A percentile compares a stretch with the other conserved stretches of the same genome.
Evolutionary conservation across 2,113 vertebrate genomes (phyloP).

Genomic region (Micronycteris hirsuta): DNA sequence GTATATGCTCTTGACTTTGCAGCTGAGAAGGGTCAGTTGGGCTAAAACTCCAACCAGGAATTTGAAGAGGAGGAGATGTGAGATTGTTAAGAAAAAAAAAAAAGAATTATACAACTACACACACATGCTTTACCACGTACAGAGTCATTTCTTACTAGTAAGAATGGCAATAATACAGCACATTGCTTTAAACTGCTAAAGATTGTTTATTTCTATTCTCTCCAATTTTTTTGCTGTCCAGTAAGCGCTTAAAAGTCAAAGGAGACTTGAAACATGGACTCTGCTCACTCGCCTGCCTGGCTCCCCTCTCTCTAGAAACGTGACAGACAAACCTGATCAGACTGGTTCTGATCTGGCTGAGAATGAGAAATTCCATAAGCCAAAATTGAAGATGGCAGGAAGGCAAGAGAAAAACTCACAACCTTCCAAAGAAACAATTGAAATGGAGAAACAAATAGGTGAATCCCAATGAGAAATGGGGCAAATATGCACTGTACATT

Average conservation of each 20-base stretch:
- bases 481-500: slow-evolving; percentile 82
- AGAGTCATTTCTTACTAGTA: background rate
- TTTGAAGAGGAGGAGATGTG: background rate
- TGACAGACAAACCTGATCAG: slow-evolving; percentile 85
- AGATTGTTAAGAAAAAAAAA: background rate
- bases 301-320: slow-evolving; percentile 73
- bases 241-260: background rate
- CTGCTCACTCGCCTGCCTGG: accelerated
- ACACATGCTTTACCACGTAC: background rate
- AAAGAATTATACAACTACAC: background rate
- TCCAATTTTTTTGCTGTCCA: background rate
- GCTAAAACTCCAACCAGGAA: background rate
- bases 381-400: slow-evolving; percentile 88
- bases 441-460: slow-evolving; percentile 88
- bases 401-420: slow-evolving; percentile 87
- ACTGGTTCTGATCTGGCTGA: slow-evolving; percentile 66
- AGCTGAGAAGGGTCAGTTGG: background rate
- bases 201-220: background rate
- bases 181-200: background rate
- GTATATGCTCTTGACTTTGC: background rate
- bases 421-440: slow-evolving; percentile 89
- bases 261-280: background rate
- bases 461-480: slow-evolving; percentile 78
- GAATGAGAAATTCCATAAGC: slow-evolving; percentile 86
- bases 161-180: background rate